These are phyloP conservation scores for Jordanella pulchra DNA, from an alignment of 2,797 vertebrate species.

Conservation along the genomic window DNA sequence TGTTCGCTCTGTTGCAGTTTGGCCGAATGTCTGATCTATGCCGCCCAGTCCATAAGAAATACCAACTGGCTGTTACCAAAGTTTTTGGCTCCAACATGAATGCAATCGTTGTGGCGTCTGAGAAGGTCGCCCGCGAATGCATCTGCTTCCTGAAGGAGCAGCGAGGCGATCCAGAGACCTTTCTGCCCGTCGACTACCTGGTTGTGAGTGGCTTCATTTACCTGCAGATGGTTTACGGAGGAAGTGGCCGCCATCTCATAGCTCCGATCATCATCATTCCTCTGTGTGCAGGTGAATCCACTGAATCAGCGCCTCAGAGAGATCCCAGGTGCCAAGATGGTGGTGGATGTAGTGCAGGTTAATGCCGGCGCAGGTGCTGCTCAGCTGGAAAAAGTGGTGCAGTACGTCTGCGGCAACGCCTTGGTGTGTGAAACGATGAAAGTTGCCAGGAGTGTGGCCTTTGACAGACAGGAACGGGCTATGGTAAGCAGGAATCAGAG, in stretches of 20 bases:
- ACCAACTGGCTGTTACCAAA: constrained; percentile 93
- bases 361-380: constrained; percentile 42
- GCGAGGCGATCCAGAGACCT: constrained; percentile 90
- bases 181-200: constrained; percentile 92
- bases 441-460: constrained; percentile 87
- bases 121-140: constrained; percentile 88
- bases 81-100: constrained; percentile 88
- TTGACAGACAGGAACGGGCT: constrained; percentile 80
- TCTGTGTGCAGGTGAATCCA: constrained; percentile 80
- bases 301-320: constrained; percentile 90
- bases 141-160: constrained; percentile 89
- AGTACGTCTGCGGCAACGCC: constrained; percentile 91
- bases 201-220: constrained; percentile 78
- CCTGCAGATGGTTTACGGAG: neutral
- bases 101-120: constrained; percentile 88
- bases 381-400: constrained; percentile 86
- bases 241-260: neutral
- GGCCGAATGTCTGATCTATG: constrained; percentile 91
- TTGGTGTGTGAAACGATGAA: constrained; percentile 90
- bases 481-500: constrained; percentile 78
- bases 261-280: no score
- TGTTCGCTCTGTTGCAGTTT: constrained; percentile 73
- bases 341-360: constrained; percentile 90
- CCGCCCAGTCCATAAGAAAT: constrained; percentile 94
- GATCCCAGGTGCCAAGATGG: constrained; percentile 84